Conservation (phyloP, 1,140 invertebrate genomes). For the Brachionus rubens region DNA sequence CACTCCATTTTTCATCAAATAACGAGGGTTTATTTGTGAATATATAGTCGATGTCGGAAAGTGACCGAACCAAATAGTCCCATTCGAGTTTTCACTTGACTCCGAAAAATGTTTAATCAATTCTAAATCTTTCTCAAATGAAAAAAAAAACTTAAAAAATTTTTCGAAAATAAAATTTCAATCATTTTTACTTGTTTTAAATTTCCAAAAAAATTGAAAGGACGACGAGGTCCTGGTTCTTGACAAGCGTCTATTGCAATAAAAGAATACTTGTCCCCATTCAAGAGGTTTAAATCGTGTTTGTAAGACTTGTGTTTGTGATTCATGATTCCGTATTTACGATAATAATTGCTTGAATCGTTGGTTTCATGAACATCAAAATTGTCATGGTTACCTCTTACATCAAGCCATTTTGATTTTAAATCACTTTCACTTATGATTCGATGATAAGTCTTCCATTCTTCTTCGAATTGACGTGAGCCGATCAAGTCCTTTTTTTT, state of each 20-base stretch:
- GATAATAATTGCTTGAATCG: conserved; percentile 72
- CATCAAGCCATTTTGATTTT: conserved; percentile 79
- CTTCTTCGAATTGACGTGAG: conserved; percentile 74
- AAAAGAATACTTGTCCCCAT: conserved; percentile 70
- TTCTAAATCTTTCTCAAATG: conserved; percentile 46
- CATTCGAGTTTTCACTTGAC: conserved; percentile 62
- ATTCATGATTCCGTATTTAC: conserved; percentile 34
- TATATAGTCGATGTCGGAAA: conserved; percentile 85
- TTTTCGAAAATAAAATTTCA: neutral
- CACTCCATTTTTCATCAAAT: conserved; percentile 58
- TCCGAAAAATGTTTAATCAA: conserved; percentile 33
- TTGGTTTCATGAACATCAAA: conserved; percentile 74
- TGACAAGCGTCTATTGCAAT: conserved; percentile 80
- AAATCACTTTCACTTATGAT: conserved; percentile 66
- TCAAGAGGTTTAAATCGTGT: conserved; percentile 42
- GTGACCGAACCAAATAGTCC: conserved; percentile 81
- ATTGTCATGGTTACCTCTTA: conserved; percentile 91
- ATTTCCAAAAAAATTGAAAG: conserved; percentile 86
- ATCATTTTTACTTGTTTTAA: conserved; percentile 62
- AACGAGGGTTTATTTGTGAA: conserved; percentile 56
- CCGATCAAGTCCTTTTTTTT: conserved; percentile 74
- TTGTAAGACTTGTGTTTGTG: neutral
- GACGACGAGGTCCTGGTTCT: conserved; percentile 76
- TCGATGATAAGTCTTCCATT: conserved; percentile 78
- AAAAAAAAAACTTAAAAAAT: neutral